Evolutionary conservation across 2,113 vertebrate species (phyloP).

Genomic region (Peromyscus polionotus): DNA sequence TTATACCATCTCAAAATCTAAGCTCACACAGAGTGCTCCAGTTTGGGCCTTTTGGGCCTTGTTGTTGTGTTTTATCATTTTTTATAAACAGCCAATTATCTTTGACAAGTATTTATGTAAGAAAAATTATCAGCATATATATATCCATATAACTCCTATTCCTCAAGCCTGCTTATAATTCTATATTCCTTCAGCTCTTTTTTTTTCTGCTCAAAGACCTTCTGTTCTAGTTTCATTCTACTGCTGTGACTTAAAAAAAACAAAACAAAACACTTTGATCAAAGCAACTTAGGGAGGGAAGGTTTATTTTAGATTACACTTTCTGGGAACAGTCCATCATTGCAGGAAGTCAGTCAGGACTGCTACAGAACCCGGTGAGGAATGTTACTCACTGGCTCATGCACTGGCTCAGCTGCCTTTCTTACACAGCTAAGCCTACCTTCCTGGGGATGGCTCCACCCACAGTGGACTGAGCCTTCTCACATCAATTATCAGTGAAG

Average conservation of each 20-base stretch:
- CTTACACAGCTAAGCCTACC: not conserved
- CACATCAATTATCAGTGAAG: not conserved
- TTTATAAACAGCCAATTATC: not conserved
- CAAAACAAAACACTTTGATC: not conserved
- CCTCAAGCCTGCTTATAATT: not conserved
- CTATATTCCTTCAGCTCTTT: not conserved
- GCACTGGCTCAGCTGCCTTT: not conserved
- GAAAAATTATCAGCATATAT: not conserved
- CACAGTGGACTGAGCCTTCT: not conserved
- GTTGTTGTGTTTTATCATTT: not conserved
- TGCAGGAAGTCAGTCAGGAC: not conserved
- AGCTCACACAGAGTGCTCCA: not conserved
- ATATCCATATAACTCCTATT: not conserved
- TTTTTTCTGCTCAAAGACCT: not conserved
- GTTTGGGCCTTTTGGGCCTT: not conserved
- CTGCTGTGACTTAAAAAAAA: not conserved
- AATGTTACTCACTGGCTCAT: not conserved
- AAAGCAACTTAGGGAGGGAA: not conserved
- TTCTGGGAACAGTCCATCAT: not conserved
- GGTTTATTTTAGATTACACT: not conserved
- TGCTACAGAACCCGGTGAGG: not conserved
- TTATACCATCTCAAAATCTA: not conserved
- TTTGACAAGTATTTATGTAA: not conserved
- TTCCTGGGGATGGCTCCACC: not conserved
- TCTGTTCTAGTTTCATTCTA: not conserved